A percentile compares a stretch with the other conserved stretches of the same genome.
Evolutionary conservation across 2,113 vertebrate species (phyloP).

Genomic region (Tetraodon nigroviridis): DNA sequence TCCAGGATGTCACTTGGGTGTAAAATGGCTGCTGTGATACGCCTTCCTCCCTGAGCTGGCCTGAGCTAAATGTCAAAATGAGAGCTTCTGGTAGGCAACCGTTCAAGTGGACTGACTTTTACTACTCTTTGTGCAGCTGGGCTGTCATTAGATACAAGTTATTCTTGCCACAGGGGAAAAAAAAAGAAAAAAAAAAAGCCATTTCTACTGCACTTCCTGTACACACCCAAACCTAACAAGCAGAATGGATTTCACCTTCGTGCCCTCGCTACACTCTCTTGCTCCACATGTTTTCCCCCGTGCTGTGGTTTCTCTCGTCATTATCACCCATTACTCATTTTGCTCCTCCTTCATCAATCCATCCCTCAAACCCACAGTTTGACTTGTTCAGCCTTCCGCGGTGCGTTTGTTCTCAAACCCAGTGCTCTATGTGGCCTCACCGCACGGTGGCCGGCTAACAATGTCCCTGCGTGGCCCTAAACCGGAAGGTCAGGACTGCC

Average conservation of each 20-base stretch:
- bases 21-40: background rate
- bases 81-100: conserved; percentile 32
- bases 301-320: conserved; percentile 19
- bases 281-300: conserved; percentile 17
- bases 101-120: conserved; percentile 51
- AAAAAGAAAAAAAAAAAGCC: conserved; percentile 72
- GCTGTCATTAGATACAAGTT: conserved; percentile 72
- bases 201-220: conserved; percentile 70
- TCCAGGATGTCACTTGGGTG: background rate
- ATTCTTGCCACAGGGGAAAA: conserved; percentile 59
- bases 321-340: conserved; percentile 12
- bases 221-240: conserved; percentile 75
- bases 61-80: conserved; percentile 9
- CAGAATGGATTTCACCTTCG: conserved; percentile 34
- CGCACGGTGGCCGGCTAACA: conserved; percentile 24
- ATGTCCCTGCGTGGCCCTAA: conserved; percentile 49
- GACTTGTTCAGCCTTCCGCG: conserved; percentile 20
- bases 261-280: conserved; percentile 9
- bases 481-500: conserved; percentile 39
- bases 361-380: conserved; percentile 37
- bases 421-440: conserved; percentile 23
- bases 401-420: conserved; percentile 15
- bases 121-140: conserved; percentile 67
- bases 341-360: conserved; percentile 9
- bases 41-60: conserved; percentile 10